phyloP scores from a whole-genome alignment of 2,797 vertebrate genomes.

The Lutjanus argentimaculatus region DNA sequence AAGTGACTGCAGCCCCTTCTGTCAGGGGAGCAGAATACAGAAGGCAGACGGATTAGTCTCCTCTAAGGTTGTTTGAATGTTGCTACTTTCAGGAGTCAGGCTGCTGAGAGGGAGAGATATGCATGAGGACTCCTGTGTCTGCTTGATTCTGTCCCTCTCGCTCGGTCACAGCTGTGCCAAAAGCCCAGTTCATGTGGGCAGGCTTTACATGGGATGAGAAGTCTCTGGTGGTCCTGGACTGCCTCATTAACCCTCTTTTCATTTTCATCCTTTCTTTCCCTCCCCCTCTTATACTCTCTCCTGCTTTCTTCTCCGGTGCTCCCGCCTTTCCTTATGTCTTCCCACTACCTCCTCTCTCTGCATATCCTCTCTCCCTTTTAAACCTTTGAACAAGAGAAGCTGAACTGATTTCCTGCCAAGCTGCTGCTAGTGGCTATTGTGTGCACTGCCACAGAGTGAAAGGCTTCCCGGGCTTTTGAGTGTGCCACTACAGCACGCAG shows the following conservation, averaged over 20 bases:
- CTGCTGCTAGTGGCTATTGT: conserved; percentile 67
- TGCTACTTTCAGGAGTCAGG: conserved; percentile 59
- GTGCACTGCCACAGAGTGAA: conserved; percentile 53
- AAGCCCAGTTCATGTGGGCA: conserved; percentile 43
- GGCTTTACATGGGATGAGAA: conserved; percentile 58
- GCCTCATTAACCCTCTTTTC: conserved; percentile 75
- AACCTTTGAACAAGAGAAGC: conserved; percentile 75
- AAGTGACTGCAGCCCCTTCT: conserved; percentile 68
- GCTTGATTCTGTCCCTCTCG: conserved; percentile 51
- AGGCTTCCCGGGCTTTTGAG: conserved; percentile 63
- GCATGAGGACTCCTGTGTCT: conserved; percentile 47
- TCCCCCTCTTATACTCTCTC: conserved; percentile 27
- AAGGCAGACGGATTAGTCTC: conserved; percentile 67
- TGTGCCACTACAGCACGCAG: conserved; percentile 45
- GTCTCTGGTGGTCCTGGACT: conserved; percentile 66
- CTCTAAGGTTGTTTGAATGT: conserved; percentile 70
- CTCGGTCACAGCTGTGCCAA: conserved; percentile 51
- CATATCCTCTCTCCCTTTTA: conserved; percentile 51
- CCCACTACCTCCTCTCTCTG: conserved; percentile 39
- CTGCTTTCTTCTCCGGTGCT: conserved; percentile 30
- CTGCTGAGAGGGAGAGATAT: conserved; percentile 63
- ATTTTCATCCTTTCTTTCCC: conserved; percentile 41
- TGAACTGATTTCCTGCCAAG: conserved; percentile 77
- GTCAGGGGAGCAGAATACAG: conserved; percentile 59
- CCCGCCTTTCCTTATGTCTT: conserved; percentile 49